Evolutionary conservation across 2,888 invertebrate genomes (phyloP).

Genomic region (Ptychoptera albimana): DNA sequence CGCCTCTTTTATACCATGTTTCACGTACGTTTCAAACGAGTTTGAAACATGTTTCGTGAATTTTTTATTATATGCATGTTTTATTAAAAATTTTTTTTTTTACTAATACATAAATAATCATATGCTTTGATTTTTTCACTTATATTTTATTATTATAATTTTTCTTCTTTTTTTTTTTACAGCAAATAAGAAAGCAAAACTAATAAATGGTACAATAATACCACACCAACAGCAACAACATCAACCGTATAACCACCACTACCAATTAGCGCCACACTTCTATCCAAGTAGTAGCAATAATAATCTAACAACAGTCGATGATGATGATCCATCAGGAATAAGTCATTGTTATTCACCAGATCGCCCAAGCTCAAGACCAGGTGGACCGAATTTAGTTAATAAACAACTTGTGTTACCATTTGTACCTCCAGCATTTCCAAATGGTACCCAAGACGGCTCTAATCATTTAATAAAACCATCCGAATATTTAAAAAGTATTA

Average conservation of each 20-base stretch:
- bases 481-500: conserved; percentile 78
- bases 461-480: conserved; percentile 83
- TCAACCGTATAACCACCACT: not conserved
- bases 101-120: not conserved
- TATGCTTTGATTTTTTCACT: conserved; percentile 10
- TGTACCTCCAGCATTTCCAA: conserved; percentile 80
- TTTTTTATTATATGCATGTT: not conserved
- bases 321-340: not conserved
- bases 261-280: not conserved
- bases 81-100: conserved; percentile 5
- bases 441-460: conserved; percentile 46
- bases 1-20: too few species aligned
- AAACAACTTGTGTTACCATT: conserved; percentile 77
- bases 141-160: conserved; percentile 8
- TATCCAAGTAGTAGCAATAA: not conserved
- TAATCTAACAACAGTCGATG: conserved; percentile 13
- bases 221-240: conserved; percentile 11
- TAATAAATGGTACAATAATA: conserved; percentile 24
- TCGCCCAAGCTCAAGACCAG: conserved; percentile 18
- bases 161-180: conserved; percentile 19
- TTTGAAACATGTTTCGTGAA: too few species aligned
- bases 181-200: conserved; percentile 34
- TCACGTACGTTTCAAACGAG: too few species aligned
- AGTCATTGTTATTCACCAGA: conserved; percentile 19
- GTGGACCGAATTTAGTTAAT: conserved; percentile 53